Evolutionary conservation across 2,113 vertebrate genomes (phyloP).

Genomic region (Etheostoma cragini): DNA sequence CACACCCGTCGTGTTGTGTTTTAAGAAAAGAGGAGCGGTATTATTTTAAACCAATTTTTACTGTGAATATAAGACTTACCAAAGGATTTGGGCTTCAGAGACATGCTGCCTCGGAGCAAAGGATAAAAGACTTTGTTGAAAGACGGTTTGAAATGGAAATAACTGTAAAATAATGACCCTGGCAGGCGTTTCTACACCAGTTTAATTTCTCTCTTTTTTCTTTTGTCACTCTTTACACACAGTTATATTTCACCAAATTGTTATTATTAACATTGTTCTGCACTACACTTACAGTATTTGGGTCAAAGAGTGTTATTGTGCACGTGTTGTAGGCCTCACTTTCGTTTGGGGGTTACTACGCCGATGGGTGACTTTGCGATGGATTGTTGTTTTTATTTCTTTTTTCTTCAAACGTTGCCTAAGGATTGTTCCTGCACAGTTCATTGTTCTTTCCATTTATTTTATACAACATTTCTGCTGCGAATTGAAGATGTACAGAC

Average conservation of each 20-base stretch:
- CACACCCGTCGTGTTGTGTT: neutral
- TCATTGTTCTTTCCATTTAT: neutral
- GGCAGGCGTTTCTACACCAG: neutral
- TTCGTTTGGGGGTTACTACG: neutral
- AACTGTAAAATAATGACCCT: slow-evolving; percentile 18
- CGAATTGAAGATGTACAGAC: slow-evolving; percentile 37
- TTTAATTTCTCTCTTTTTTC: neutral
- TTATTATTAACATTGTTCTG: slow-evolving; percentile 20
- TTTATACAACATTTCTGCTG: slow-evolving; percentile 6
- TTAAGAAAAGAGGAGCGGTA: slow-evolving; percentile 1
- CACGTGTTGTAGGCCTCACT: slow-evolving; percentile 8
- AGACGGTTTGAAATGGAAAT: slow-evolving; percentile 35
- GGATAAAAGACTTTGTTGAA: slow-evolving; percentile 3
- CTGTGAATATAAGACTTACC: slow-evolving; percentile 41
- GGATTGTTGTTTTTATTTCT: neutral
- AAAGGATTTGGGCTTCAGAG: slow-evolving; percentile 14
- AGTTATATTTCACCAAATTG: slow-evolving; percentile 22
- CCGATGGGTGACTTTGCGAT: neutral
- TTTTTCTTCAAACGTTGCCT: slow-evolving; percentile 39
- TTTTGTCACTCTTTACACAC: slow-evolving; percentile 10
- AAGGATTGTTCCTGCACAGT: slow-evolving; percentile 26
- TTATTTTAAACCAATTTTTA: slow-evolving; percentile 25
- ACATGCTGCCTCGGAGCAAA: slow-evolving; percentile 3
- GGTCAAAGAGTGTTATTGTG: slow-evolving; percentile 4
- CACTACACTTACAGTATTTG: slow-evolving; percentile 31